These are phyloP conservation scores for Drosophila kuntzei DNA, from an alignment of 2,888 invertebrate species.

Conservation along the genomic window DNA sequence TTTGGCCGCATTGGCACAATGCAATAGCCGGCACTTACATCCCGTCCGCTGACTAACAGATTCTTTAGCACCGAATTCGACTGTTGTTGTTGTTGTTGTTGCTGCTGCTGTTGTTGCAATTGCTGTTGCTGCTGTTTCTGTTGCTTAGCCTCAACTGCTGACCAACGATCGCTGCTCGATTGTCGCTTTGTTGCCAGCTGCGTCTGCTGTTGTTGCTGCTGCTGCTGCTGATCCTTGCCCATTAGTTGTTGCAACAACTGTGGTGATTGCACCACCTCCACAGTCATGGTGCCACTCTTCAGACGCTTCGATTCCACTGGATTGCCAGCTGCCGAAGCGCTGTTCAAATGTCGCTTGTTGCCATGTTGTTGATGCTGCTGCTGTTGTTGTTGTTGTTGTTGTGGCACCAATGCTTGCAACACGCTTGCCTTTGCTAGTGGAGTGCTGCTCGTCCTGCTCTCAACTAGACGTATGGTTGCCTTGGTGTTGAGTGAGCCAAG, in stretches of 20 bases:
- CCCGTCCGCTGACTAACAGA: conserved; percentile 97
- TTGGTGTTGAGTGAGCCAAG: conserved; percentile 67
- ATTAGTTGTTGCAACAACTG: conserved; percentile 88
- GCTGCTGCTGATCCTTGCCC: conserved; percentile 86
- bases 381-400: conserved; percentile 59
- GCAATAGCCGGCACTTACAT: conserved; percentile 96
- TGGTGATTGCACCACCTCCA: conserved; percentile 83
- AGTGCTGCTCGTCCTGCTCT: conserved; percentile 55
- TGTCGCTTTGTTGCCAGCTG: conserved; percentile 85
- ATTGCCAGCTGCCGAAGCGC: conserved; percentile 52
- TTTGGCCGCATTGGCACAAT: conserved; percentile 90
- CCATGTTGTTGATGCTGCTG: conserved; percentile 68
- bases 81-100: conserved; percentile 78
- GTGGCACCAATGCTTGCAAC: conserved; percentile 56
- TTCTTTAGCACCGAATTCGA: conserved; percentile 92
- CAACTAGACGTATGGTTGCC: conserved; percentile 80
- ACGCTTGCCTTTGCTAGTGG: conserved; percentile 54
- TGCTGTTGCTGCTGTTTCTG: conserved; percentile 84
- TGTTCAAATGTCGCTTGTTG: conserved; percentile 80
- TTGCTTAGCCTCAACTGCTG: conserved; percentile 75
- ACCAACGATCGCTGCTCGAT: conserved; percentile 56
- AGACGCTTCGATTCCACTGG: conserved; percentile 81
- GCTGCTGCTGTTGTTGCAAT: conserved; percentile 83
- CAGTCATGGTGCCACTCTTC: conserved; percentile 73
- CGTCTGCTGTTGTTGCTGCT: conserved; percentile 86